Evolutionary conservation across 2,113 vertebrate genomes (phyloP).

Genomic region (Saguinus midas): DNA sequence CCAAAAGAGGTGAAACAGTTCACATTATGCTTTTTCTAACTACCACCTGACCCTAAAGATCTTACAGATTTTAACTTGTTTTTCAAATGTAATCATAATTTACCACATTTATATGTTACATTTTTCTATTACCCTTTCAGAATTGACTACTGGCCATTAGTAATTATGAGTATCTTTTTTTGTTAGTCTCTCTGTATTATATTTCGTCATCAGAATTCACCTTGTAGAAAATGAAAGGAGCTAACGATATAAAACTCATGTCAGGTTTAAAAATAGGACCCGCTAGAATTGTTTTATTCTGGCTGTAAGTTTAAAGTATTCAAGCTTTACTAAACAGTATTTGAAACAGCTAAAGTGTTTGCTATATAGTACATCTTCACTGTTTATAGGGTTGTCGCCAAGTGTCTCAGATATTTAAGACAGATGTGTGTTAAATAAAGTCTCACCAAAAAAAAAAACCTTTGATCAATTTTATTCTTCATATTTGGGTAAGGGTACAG

Average conservation of each 20-base stretch:
- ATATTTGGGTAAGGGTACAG: constrained; percentile 72
- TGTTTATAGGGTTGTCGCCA: background rate
- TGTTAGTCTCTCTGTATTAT: background rate
- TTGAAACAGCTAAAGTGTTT: background rate
- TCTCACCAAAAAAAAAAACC: background rate
- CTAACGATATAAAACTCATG: background rate
- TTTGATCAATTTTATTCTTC: constrained; percentile 77
- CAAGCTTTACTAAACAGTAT: constrained; percentile 3
- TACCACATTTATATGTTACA: background rate
- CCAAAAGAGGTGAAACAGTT: background rate
- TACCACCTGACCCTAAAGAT: background rate
- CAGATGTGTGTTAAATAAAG: background rate
- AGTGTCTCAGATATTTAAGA: constrained; percentile 1
- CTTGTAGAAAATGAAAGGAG: background rate
- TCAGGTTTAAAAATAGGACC: background rate
- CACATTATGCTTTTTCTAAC: background rate
- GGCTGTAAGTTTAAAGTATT: background rate
- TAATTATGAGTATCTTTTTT: background rate
- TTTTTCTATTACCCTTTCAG: constrained; percentile 1
- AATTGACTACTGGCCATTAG: background rate
- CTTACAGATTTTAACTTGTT: constrained; percentile 18
- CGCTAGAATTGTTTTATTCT: constrained; percentile 8
- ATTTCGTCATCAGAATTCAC: background rate
- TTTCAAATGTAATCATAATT: background rate
- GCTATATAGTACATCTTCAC: background rate